Percentiles rank a stretch among this genome's conserved stretches.
Conservation (phyloP, 2,888 invertebrate species). For the Scelioninae gen. 1 region DNA sequence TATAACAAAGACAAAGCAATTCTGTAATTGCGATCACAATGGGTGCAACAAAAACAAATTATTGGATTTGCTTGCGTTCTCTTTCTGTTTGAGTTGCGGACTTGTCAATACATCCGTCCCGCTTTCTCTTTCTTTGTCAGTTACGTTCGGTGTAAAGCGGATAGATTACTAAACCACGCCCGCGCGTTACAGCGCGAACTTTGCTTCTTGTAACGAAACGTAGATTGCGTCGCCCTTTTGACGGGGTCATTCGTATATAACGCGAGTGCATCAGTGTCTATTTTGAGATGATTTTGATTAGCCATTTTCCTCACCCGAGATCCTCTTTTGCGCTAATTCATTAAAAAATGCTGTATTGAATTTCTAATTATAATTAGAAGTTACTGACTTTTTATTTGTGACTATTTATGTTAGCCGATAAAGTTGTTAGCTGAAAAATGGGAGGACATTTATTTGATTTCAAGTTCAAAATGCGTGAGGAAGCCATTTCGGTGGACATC, state of each 20-base stretch:
- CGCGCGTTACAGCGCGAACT: slow-evolving; percentile 60
- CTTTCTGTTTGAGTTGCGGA: slow-evolving; percentile 2
- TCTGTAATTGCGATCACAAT: slow-evolving; percentile 20
- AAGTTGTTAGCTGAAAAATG: not conserved
- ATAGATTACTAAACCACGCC: slow-evolving; percentile 70
- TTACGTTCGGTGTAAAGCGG: slow-evolving; percentile 61
- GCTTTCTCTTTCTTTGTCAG: slow-evolving; percentile 68
- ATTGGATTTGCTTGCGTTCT: slow-evolving; percentile 26
- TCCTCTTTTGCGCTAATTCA: slow-evolving; percentile 41
- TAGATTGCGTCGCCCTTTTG: slow-evolving; percentile 63
- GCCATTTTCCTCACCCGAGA: slow-evolving; percentile 15
- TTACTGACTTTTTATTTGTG: slow-evolving; percentile 38
- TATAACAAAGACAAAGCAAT: no score
- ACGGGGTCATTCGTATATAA: slow-evolving; percentile 64
- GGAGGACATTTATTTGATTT: no score
- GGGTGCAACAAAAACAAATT: slow-evolving; percentile 18
- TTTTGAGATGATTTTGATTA: slow-evolving; percentile 59
- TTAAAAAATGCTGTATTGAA: slow-evolving; percentile 54
- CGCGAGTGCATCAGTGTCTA: slow-evolving; percentile 60
- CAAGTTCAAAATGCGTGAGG: no score
- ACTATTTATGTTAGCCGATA: slow-evolving; percentile 19
- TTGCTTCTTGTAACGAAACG: slow-evolving; percentile 58
- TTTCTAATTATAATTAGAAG: slow-evolving; percentile 56
- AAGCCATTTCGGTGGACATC: no score
- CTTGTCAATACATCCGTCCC: slow-evolving; percentile 38